Percentiles rank a stretch among this genome's conserved stretches.
These are phyloP conservation scores for Drosophila nr. fundita DNA, from an alignment of 2,888 invertebrate genomes.

Conservation along the genomic window DNA sequence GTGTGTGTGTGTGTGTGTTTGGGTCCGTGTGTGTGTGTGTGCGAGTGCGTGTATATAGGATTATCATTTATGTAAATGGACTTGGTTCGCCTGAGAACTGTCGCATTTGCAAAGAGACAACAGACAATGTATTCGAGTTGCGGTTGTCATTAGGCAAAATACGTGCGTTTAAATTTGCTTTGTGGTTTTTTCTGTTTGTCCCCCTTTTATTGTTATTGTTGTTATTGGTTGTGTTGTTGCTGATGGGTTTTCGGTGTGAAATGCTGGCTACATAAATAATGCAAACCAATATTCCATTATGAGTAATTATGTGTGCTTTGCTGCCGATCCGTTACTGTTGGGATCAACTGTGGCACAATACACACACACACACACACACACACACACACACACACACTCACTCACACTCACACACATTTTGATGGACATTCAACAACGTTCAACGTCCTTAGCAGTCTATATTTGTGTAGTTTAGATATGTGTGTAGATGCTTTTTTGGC, in stretches of 20 bases:
- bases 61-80: conserved; percentile 74
- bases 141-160: conserved; percentile 49
- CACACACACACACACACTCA: background rate
- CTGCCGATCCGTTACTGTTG: background rate
- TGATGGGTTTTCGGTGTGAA: conserved; percentile 26
- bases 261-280: conserved; percentile 53
- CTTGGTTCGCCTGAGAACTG: conserved; percentile 47
- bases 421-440: conserved; percentile 9
- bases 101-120: conserved; percentile 15
- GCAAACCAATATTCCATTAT: conserved; percentile 61
- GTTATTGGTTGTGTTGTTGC: background rate
- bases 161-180: conserved; percentile 66
- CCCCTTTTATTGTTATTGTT: background rate
- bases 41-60: conserved; percentile 20
- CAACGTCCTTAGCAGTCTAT: conserved; percentile 3
- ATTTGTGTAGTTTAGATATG: background rate
- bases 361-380: background rate
- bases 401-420: background rate
- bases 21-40: background rate
- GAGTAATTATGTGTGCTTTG: conserved; percentile 62
- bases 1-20: conserved; percentile 1
- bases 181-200: conserved; percentile 41
- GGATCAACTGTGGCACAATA: background rate
- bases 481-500: background rate
- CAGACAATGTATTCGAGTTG: conserved; percentile 47